These are phyloP conservation scores for Ophion ellenae DNA, from an alignment of 2,888 invertebrate genomes.

Conservation along the genomic window DNA sequence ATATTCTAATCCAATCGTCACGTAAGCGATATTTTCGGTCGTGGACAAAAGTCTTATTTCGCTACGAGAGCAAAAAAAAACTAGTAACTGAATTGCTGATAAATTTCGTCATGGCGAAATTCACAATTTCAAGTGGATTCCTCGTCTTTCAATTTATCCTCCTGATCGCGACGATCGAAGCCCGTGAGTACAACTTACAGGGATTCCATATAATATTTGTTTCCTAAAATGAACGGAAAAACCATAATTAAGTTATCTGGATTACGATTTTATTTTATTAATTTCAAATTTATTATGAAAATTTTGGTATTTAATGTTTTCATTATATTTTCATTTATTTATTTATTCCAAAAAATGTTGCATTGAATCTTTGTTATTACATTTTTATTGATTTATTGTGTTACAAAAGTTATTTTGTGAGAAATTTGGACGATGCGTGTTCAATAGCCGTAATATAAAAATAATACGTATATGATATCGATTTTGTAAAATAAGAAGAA, in stretches of 20 bases:
- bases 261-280: no score
- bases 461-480: no score
- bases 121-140: conserved; percentile 7
- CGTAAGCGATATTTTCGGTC: background rate
- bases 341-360: no score
- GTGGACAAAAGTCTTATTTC: background rate
- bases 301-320: background rate
- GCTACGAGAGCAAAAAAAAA: background rate
- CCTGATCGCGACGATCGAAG: conserved; percentile 45
- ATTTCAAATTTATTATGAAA: background rate
- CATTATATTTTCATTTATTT: background rate
- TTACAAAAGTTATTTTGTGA: no score
- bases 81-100: background rate
- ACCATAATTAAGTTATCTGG: background rate
- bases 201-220: background rate
- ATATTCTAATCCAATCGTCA: background rate
- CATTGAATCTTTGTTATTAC: no score
- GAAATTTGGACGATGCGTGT: no score
- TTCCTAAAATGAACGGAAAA: background rate
- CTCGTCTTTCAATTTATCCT: conserved; percentile 28
- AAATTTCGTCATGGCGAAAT: conserved; percentile 42
- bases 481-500: no score
- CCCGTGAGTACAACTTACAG: conserved; percentile 71
- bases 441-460: no score
- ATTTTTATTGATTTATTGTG: background rate